These are phyloP conservation scores for Trachelus tabidus DNA, from an alignment of 2,888 invertebrate genomes.

Conservation along the genomic window DNA sequence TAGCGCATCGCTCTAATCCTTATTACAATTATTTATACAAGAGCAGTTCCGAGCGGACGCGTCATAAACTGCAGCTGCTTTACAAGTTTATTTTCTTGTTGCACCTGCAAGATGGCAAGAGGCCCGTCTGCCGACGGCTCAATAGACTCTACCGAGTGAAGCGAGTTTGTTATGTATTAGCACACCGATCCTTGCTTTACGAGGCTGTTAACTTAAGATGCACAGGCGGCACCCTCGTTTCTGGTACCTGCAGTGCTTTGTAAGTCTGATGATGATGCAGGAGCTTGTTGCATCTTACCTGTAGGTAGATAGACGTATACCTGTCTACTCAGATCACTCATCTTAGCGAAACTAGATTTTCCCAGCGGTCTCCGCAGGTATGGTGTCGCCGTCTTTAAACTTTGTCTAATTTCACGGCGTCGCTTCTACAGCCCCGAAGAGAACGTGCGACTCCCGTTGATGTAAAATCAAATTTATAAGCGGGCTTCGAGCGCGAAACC, in stretches of 20 bases:
- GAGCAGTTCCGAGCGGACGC: conserved; percentile 7
- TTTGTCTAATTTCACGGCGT: not conserved
- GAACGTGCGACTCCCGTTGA: not conserved
- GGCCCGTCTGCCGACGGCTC: not conserved
- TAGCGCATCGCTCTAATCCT: not conserved
- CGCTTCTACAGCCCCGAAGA: not conserved
- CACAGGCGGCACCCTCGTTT: conserved; percentile 21
- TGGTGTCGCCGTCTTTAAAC: not conserved
- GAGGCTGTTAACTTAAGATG: conserved; percentile 41
- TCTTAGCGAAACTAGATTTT: not conserved
- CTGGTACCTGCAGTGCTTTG: not conserved
- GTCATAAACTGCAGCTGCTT: conserved; percentile 26
- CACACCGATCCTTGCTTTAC: conserved; percentile 33
- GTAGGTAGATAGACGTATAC: not conserved
- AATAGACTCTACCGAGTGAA: not conserved
- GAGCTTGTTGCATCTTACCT: not conserved
- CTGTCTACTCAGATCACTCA: not conserved
- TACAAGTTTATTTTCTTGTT: conserved; percentile 26
- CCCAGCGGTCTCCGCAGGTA: not conserved
- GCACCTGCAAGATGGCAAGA: conserved; percentile 13
- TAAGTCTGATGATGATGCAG: not conserved
- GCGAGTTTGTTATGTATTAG: conserved; percentile 24
- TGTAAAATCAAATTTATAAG: not conserved
- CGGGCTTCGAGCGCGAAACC: not conserved
- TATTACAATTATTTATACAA: conserved; percentile 24